Base-by-base conservation (phyloP, 2,113 vertebrate species). In the Oryzias melastigma region DNA sequence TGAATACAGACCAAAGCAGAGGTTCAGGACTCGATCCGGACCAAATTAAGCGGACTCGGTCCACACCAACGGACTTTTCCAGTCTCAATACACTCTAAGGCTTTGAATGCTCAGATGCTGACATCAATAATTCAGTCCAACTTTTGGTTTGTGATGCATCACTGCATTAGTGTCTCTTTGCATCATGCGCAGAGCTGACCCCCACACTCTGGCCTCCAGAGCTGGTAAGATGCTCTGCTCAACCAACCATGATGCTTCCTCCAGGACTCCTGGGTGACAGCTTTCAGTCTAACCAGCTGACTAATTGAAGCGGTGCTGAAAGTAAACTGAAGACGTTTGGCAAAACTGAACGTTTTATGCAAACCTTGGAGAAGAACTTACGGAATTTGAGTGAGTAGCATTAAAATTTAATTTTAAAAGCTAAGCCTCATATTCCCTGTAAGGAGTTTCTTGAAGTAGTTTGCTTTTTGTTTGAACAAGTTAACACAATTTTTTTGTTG, bases 121-220 rank as follows among this genome's bases (percentile, higher is more conserved):
- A 47, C 62, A 67, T 88, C 63, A 83, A 80, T 83, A 85, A 84
- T 87, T 79, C 54, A 83, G 43, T 15, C 13, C 19, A 74, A 58
- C 67, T 78, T 74, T 78, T 83, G 25, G 75, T 81, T 75, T 82
- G 62, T 83, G 77, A 81, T 74, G 75, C 82, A 71, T 29, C 6
- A n/a, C 25, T 83, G 71, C 73, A 58, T 87, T 79, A 67, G 68
- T 62, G 52, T 80, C 45, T 55, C 29, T 71, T 41, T 84, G 63
- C 40, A 41, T 82, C 78, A 66, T 52, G 44, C 35, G 60, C 46
- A 59, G 48, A 24, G 51, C 67, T 73, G 83, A 80, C 80, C 75
- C 81, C 65, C 73, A 65, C 75, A 51, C 83, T 72, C 68, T 51
- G 50, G 50, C 65, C 58, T 67, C 63, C 47, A 41, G 57, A 64